Base-by-base conservation (phyloP, 2,797 vertebrate genomes). In the Miichthys miiuy region DNA sequence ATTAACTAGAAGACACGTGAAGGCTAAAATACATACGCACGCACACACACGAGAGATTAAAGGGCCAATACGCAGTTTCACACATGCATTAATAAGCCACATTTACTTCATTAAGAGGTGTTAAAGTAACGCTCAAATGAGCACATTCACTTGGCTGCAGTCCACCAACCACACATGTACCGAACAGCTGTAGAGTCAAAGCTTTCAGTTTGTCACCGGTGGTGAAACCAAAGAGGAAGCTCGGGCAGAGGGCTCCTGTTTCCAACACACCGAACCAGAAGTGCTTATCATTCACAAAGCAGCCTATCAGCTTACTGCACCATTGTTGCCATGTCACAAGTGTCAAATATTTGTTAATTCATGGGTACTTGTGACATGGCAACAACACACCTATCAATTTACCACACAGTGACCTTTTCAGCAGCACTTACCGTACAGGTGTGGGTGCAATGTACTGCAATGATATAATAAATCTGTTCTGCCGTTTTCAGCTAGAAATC, bases 181-280 rank as follows among this genome's bases (percentile, higher is more conserved):
- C 34, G 52, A 78, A 76, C 89, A 91, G 86, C 87, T 91, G 88
- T 64, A n/a, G 72, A 74, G 67, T 42, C 47, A 44, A 66, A 63
- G 80, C 57, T 80, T 79, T 87, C 81, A 57, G 82, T 83, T 87
- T 83, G 86, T 72, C 71, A 72, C 54, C 0, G 20, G n/a, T 34
- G 81, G 77, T 75, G 89, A 90, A 89, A 89, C 86, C 83, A 80
- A 91, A 89, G 83, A 89, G 86, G 84, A 85, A 90, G 83, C 79
- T 72, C 41, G 6, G 23, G 52, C 57, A 18, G 23, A 67, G 54
- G 65, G 86, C 71, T 88, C 72, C 82, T 18, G 84, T 91, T 89
- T 87, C 87, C 55, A 85, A 83, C 79, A 77, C 80, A 50, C 60
- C 8, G 3, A 81, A 86, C 71, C 30, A 85, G 83, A 91, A 85